Evolutionary conservation across 2,888 invertebrate genomes (phyloP), one percentile per base, ranked within the genome.

Genomic region (Leptinotarsa rubiginosa): DNA sequence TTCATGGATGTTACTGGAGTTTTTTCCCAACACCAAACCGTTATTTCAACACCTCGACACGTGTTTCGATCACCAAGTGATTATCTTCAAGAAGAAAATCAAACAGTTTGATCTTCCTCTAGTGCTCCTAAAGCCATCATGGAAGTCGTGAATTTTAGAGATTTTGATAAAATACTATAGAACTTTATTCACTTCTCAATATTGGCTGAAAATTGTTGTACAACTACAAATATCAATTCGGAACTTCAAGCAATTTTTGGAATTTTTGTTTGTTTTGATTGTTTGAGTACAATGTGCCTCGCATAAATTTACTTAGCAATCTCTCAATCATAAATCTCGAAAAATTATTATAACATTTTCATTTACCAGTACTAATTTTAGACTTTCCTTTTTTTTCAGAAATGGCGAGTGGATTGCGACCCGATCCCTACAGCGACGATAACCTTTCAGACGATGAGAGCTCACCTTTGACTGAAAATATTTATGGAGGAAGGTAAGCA

Each of bases 371-470:
- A 50, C 7, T 16, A 50, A 50, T 50, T 50, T n/a, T 15, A 50
- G 1, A 16, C 50, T 50, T 75, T 72, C 69, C 59, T 75, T 76
- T 75, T 75, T 59, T 84, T 84, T 65, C 83, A 84, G 84, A 82
- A 76, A 93, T 93, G 93, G 91, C 92, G 87, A 91, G 94, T 84
- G 92, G 91, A 74, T 87, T 90, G 84, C 89, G 91, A 88, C 93
- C 92, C 88, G 92, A 91, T 81, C 91, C 89, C 82, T 85, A 85
- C 78, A 93, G 93, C 87, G 93, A 94, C 87, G 91, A 93, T 83
- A 94, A 95, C 88, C 92, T 92, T 86, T 94, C 95, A 54, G 96
- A 96, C 88, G 96, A 96, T 85, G 96, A 96, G 89, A 94, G 94
- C 84, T 92, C 95, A 79, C 96, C 96, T 78, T 92, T 96, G 84